Conservation (phyloP, 1,140 invertebrate genomes). For the Drosophila nikananu region DNA sequence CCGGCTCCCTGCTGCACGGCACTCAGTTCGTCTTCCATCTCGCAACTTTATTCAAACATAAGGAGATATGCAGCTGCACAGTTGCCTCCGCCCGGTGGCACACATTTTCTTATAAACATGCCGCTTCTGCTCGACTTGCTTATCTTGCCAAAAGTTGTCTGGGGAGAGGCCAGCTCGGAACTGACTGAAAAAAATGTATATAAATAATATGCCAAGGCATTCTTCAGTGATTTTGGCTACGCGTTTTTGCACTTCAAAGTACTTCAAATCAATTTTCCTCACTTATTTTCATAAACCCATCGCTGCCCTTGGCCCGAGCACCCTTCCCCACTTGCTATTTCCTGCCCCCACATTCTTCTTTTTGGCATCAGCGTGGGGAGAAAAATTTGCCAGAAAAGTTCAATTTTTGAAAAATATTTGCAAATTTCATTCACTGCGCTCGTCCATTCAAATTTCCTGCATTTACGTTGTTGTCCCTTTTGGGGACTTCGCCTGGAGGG, state of each 20-base stretch:
- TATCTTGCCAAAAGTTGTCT: slow-evolving; percentile 76
- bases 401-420: slow-evolving; percentile 85
- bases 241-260: slow-evolving; percentile 83
- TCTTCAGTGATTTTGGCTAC: slow-evolving; percentile 81
- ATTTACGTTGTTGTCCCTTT: slow-evolving; percentile 79
- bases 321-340: background rate
- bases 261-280: slow-evolving; percentile 83
- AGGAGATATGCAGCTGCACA: slow-evolving; percentile 55
- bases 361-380: slow-evolving; percentile 45
- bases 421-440: slow-evolving; percentile 84
- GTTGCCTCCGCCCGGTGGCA: slow-evolving; percentile 2
- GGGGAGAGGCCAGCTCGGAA: slow-evolving; percentile 6
- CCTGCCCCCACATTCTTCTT: slow-evolving; percentile 8
- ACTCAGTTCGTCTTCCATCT: slow-evolving; percentile 40
- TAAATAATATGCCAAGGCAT: slow-evolving; percentile 82
- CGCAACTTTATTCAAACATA: slow-evolving; percentile 65
- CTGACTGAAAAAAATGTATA: slow-evolving; percentile 41
- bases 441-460: slow-evolving; percentile 85
- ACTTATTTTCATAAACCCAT: slow-evolving; percentile 81
- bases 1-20: background rate
- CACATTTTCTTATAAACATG: slow-evolving; percentile 46
- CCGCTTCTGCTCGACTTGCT: slow-evolving; percentile 75
- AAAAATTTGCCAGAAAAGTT: slow-evolving; percentile 84
- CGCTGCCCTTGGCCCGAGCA: slow-evolving; percentile 33
- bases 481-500: slow-evolving; percentile 38